phyloP scores from a whole-genome alignment of 2,888 invertebrate genomes.

The Nasonovia ribisnigri region DNA sequence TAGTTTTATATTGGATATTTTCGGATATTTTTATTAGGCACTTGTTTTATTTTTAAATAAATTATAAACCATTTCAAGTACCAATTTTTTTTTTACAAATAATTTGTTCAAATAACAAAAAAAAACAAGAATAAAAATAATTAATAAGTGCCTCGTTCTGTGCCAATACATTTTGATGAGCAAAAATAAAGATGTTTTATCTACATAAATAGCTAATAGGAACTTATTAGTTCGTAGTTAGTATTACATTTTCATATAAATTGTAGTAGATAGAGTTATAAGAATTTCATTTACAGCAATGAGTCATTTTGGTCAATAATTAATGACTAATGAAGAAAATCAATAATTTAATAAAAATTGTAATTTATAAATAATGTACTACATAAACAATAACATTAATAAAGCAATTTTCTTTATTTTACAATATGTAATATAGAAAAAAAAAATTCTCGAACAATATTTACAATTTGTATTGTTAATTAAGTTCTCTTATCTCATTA shows the following conservation, averaged over 20 bases:
- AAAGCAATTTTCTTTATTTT: neutral
- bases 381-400: neutral
- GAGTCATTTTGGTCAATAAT: neutral
- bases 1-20: neutral
- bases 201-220: neutral
- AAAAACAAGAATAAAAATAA: neutral
- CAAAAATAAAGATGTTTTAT: neutral
- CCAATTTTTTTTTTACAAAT: neutral
- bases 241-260: neutral
- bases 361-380: neutral
- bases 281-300: neutral
- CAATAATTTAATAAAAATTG: neutral
- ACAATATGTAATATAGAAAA: neutral
- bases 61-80: neutral
- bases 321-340: neutral
- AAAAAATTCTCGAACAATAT: neutral
- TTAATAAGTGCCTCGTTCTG: neutral
- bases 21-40: neutral
- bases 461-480: slow-evolving; percentile 67
- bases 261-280: neutral
- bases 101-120: neutral
- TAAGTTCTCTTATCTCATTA: slow-evolving; percentile 36
- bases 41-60: neutral
- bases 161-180: neutral
- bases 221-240: neutral